phyloP scores from a whole-genome alignment of 2,888 invertebrate species.

The Steinernema carpocapsae region DNA sequence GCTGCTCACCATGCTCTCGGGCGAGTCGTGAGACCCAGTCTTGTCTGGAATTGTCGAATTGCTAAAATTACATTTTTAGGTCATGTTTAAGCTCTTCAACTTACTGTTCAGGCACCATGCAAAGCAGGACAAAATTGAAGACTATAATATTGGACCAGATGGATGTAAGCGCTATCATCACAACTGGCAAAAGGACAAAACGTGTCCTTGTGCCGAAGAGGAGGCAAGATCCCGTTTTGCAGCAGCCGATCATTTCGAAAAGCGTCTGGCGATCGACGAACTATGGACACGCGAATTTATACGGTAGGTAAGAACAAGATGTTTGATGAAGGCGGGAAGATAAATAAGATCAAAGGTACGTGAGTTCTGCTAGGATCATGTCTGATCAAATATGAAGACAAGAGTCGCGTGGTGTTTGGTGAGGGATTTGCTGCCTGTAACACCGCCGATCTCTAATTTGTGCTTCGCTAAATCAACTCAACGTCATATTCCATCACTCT shows the following conservation, averaged over 20 bases:
- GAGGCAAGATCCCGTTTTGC: not conserved
- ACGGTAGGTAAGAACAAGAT: not conserved
- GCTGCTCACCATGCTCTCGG: not conserved
- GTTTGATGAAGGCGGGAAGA: constrained; percentile 8
- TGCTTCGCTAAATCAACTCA: not conserved
- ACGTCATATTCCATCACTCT: not conserved
- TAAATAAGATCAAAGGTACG: not conserved
- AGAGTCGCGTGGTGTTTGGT: not conserved
- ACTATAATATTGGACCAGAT: constrained; percentile 1
- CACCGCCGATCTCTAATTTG: not conserved
- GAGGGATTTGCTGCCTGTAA: not conserved
- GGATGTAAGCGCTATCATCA: not conserved
- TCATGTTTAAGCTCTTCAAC: not conserved
- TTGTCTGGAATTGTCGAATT: not conserved
- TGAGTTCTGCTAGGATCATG: not conserved
- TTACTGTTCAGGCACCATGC: constrained; percentile 1
- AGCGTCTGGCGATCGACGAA: not conserved
- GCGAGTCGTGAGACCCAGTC: not conserved
- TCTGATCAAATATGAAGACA: not conserved
- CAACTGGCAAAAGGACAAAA: not conserved
- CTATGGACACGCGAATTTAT: not conserved
- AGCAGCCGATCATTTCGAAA: not conserved
- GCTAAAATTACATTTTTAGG: no score
- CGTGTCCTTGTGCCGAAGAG: not conserved
- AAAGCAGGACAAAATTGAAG: constrained; percentile 8